Base-by-base conservation (phyloP, 2,888 invertebrate species). In the Drosophila engyochracea region DNA sequence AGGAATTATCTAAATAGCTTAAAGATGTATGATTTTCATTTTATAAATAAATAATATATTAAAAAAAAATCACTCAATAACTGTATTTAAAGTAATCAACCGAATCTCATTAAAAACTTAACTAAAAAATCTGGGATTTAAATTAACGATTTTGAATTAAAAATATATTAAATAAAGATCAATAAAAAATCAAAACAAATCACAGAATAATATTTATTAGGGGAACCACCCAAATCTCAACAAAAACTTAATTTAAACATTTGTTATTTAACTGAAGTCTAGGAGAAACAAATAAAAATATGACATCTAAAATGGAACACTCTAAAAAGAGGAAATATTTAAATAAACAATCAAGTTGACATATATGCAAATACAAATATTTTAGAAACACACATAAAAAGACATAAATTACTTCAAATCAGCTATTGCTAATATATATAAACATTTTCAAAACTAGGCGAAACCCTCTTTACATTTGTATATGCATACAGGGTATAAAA, bases 121-220 rank as follows among this genome's bases (percentile, higher is more conserved):
- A 14, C 39, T 19, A 0, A 3, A 37, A 16, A 1, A 1, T 0
- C 3, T 41, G 1, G 0, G 0, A n/a, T 2, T 19, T n/a, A 19
- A 39, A 39, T 39, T 14, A 22, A 14, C 3, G 12, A 14, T 1
- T 4, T 47, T 1, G 0, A 22, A 14, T 7, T 1, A 7, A 22
- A 9, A 2, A 37, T 5, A 19, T 16, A 25, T n/a, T 14, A 9
- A 12, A 22, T 22, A 2, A 9, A 33, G 9, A 22, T 53, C 53
- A 16, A 31, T 31, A n/a, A n/a, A 16, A 25, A 35, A 54, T 9
- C 22, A 33, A 16, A 22, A 33, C 1, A 33, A 33, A 16, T 54
- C 53, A 44, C 10, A 6, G 1, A 14, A 22, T 6, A n/a, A 14
- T 22, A 19, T 47, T 6, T 3, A 6, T 14, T 47, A 22, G 6